Evolutionary conservation across 2,113 vertebrate genomes (phyloP).

Genomic region (Nettapus auritus): DNA sequence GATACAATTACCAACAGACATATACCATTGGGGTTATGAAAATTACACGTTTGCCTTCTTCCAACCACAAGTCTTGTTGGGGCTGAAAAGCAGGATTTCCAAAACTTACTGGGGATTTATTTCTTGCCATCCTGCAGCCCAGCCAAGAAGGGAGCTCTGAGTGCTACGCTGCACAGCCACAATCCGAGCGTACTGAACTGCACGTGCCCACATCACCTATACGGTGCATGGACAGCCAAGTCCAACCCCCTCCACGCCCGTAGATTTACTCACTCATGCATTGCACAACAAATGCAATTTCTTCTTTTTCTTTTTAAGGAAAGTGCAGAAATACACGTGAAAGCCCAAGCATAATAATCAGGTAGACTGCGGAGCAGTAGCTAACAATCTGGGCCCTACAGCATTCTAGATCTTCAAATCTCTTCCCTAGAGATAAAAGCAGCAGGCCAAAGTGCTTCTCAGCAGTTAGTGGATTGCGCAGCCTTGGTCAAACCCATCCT

Average conservation of each 20-base stretch:
- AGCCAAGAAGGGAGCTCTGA: background rate
- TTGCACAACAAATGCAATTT: accelerated
- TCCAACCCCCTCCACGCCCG: background rate
- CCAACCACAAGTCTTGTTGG: background rate
- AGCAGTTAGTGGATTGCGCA: background rate
- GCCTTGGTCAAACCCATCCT: background rate
- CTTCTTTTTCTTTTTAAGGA: background rate
- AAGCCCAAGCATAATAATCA: background rate
- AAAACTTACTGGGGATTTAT: background rate
- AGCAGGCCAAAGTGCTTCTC: background rate
- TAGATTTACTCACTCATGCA: background rate
- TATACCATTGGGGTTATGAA: background rate
- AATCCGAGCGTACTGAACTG: background rate
- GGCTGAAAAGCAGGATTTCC: background rate
- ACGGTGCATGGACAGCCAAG: background rate
- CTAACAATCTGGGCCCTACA: background rate
- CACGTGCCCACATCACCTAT: background rate
- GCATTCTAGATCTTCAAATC: background rate
- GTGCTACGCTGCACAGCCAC: background rate
- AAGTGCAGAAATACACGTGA: background rate
- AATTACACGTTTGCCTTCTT: background rate
- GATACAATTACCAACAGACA: background rate
- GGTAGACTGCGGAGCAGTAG: background rate
- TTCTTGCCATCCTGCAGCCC: background rate
- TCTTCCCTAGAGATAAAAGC: background rate